These are phyloP conservation scores for Cirrhinus molitorella DNA, from an alignment of 2,797 vertebrate genomes.

Conservation along the genomic window DNA sequence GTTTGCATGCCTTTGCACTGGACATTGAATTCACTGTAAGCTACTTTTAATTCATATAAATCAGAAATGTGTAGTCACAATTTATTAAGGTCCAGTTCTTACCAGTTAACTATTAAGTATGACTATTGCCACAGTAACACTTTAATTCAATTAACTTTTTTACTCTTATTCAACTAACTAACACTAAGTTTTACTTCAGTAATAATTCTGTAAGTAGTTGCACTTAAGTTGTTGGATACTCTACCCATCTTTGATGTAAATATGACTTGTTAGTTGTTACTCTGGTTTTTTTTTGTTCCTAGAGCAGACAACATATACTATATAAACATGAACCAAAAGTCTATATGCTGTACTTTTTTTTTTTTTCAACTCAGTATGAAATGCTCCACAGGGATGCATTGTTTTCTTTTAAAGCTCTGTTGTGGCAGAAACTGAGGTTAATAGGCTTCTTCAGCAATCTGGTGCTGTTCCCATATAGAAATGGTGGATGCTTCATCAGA, in stretches of 20 bases:
- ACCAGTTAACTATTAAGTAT: no score
- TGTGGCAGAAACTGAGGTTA: slow-evolving; percentile 21
- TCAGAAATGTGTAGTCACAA: no score
- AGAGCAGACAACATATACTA: background rate
- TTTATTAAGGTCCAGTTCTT: no score
- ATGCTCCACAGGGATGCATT: slow-evolving; percentile 15
- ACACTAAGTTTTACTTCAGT: no score
- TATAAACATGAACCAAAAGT: background rate
- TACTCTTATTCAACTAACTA: no score
- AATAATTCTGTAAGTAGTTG: no score
- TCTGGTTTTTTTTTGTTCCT: background rate
- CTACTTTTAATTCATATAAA: no score
- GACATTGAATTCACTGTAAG: no score
- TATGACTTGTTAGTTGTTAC: background rate
- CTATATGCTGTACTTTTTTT: background rate
- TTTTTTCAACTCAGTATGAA: background rate
- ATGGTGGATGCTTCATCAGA: background rate
- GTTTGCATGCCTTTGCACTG: no score
- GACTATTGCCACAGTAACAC: no score
- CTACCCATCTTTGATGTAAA: background rate
- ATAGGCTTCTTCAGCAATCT: slow-evolving; percentile 21
- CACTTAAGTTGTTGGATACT: background rate
- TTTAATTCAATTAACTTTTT: no score
- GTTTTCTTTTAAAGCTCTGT: slow-evolving; percentile 7
- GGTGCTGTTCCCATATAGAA: slow-evolving; percentile 29